Base-by-base conservation (phyloP, 1,140 invertebrate genomes). In the Bombus sibiricus region DNA sequence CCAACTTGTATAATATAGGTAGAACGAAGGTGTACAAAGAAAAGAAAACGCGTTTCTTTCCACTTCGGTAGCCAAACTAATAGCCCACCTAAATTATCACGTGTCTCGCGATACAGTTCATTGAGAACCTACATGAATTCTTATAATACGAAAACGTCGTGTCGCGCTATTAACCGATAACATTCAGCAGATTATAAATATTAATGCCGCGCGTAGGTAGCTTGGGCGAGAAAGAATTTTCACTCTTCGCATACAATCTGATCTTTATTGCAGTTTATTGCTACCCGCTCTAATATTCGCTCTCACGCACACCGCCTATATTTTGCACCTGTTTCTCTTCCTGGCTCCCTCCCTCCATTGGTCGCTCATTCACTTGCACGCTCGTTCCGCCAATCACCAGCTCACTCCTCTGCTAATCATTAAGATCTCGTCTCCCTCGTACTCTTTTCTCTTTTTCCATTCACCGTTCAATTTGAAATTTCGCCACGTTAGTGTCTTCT, bases 251-350 rank as follows among this genome's bases (percentile, higher is more conserved):
- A 1, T 15, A 22, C 64, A 69, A 69, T 69, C 59, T 80, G 64
- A 80, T 80, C 39, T 80, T 80, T 80, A 80, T 80, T 80, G 78
- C 78, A 12, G 43, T 80, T 69, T 80, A 69, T 37, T n/a, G 78
- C 41, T 32, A 13, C 4, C 34, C 64, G 64, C 64, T 80, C 64
- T 80, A 80, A 80, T 80, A 41, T 66, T 47, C 34, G 43, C 78
- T 69, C 78, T 80, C 78, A 80, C 78, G 78, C 78, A 69, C 78
- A 37, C 78, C 64, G 64, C 43, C 64, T 69, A 69, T 69, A 80
- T 80, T 71, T 80, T 80, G 64, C 64, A 80, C 62, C 72, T 76
- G 71, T 76, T 64, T 64, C 39, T 66, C 81, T 75, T 15, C 34
- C 59, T 81, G 74, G 72, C 68, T 62, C 72, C 37, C 68, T 62